Base-by-base conservation (phyloP, 2,113 vertebrate species). In the Lampris megalopsis region DNA sequence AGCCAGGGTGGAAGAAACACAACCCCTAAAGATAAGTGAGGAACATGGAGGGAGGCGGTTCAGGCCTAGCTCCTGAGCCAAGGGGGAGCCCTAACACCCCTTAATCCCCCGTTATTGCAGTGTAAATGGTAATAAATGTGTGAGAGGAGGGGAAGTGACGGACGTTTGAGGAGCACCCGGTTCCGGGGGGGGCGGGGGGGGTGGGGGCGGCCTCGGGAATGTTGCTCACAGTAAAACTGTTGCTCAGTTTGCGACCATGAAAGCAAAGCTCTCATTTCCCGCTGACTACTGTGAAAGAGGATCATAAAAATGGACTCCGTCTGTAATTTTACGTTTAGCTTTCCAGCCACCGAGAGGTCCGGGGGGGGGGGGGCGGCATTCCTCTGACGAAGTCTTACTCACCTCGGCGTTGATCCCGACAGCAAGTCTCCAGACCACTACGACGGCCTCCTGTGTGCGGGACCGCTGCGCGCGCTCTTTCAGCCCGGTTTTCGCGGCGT, bases 221-320 rank as follows among this genome's bases (percentile, higher is more conserved):
- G 79, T 84, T 91, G 73, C 81, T 87, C 76, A 68, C 80, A 76
- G 84, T 82, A 70, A 89, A 90, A 82, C 75, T 66, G 79, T 82
- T 81, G 83, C 80, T 81, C 79, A 50, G 74, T 67, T 81, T 61
- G 65, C 69, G 78, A 81, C 75, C 71, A 75, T 84, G 77, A 89
- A 90, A 89, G 89, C 74, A 70, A 86, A 88, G 82, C 85, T 90
- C 81, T 77, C 73, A 77, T 88, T 90, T 92, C 89, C 87, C 63
- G 85, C 91, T 91, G 90, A 93, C 91, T 91, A 72, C 84, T 88
- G 89, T 85, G 90, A 90, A 94, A 93, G 76, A 75, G 52, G 87
- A 89, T 92, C 85, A 88, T 87, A 86, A 92, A 92, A 24, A 92
- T 93, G 91, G 82, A 90, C 80, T 89, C 90, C 90, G 89, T 92